These are phyloP conservation scores for Mythimna vitellina DNA, from an alignment of 2,888 invertebrate species.

Conservation along the genomic window DNA sequence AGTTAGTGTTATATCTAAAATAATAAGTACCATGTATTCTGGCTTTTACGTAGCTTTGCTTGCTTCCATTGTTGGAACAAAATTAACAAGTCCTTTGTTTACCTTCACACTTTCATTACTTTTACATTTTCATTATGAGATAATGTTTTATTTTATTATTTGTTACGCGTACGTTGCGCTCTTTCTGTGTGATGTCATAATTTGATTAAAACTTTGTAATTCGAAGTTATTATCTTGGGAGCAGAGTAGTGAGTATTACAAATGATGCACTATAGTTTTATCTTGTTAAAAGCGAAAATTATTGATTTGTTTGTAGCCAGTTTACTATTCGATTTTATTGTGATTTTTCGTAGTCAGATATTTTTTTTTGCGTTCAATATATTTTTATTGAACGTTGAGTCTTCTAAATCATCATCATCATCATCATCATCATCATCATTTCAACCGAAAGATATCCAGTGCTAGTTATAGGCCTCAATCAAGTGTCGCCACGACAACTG, in stretches of 20 bases:
- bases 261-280: constrained; percentile 9
- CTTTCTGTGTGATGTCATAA: constrained; percentile 20
- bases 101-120: constrained; percentile 56
- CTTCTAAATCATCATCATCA: background rate
- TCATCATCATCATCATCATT: no score
- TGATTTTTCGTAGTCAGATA: background rate
- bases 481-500: no score
- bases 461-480: no score
- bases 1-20: constrained; percentile 39
- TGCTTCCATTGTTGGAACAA: constrained; percentile 54
- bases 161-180: constrained; percentile 44
- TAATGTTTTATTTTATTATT: constrained; percentile 54
- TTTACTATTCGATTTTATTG: background rate
- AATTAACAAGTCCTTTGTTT: constrained; percentile 63
- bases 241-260: constrained; percentile 6
- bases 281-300: background rate
- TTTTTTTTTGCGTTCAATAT: no score
- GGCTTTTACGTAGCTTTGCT: constrained; percentile 39
- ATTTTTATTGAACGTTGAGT: background rate
- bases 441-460: no score
- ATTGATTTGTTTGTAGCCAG: background rate
- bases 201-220: constrained; percentile 50
- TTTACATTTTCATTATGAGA: constrained; percentile 59
- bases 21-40: constrained; percentile 50
- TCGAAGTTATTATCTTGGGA: constrained; percentile 26